Conservation (phyloP, 1,140 invertebrate genomes). For the Portunus trituberculatus region DNA sequence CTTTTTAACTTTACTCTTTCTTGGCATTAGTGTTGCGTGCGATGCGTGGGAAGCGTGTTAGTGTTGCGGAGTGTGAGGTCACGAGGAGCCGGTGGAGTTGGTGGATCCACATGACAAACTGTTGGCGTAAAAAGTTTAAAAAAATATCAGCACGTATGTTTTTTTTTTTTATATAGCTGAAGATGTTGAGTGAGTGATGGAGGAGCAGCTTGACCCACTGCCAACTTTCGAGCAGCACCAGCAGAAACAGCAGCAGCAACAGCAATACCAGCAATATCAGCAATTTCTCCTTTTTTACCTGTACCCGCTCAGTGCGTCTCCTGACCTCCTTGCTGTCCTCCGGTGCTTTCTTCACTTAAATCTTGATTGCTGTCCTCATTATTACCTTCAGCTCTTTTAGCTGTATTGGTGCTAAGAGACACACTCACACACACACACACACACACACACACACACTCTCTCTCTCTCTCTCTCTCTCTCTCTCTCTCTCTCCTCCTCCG, state of each 20-base stretch:
- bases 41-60: no score
- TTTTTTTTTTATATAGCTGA: not conserved
- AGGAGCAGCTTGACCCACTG: not conserved
- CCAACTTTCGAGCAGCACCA: not conserved
- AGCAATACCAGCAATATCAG: no score
- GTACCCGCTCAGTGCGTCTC: not conserved
- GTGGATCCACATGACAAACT: not conserved
- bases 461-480: no score
- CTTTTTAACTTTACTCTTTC: no score
- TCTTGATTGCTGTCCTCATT: no score
- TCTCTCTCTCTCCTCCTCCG: no score
- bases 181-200: conserved; percentile 18
- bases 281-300: not conserved
- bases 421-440: no score
- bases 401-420: no score
- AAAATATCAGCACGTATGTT: not conserved
- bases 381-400: no score
- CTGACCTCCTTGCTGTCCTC: not conserved
- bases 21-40: no score
- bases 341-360: no score
- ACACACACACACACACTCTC: no score
- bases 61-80: not conserved
- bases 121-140: not conserved
- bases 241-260: not conserved
- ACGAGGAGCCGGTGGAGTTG: not conserved